Conservation (phyloP, 2,113 vertebrate genomes). For the Phrynocephalus versicolor region DNA sequence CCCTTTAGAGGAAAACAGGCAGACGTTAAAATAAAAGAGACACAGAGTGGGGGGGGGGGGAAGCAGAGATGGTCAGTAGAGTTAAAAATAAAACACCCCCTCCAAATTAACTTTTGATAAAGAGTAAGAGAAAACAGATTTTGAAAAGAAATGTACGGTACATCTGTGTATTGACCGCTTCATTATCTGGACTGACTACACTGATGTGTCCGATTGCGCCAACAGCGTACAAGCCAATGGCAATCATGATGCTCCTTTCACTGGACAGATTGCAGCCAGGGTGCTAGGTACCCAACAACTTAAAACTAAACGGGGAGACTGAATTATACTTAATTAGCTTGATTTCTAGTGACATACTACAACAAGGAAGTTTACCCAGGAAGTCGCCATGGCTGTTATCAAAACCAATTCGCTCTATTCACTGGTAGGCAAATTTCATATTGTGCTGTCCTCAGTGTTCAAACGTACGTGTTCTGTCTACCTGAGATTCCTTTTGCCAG, state of each 20-base stretch:
- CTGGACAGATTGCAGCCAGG: not conserved
- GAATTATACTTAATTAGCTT: not conserved
- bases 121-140: conserved; percentile 28
- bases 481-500: not conserved
- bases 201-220: too few relatives aligned
- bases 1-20: conserved; percentile 83
- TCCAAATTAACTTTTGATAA: conserved; percentile 27
- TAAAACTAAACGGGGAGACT: not conserved
- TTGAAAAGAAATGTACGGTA: conserved; percentile 11
- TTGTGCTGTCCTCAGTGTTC: not conserved
- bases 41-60: too few relatives aligned
- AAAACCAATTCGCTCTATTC: not conserved
- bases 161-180: not conserved
- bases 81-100: conserved; percentile 5
- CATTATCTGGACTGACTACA: too few relatives aligned
- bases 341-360: not conserved
- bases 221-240: not conserved
- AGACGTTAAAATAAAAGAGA: conserved; percentile 74
- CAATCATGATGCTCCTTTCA: not conserved
- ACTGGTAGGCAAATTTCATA: not conserved
- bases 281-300: not conserved
- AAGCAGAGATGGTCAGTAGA: conserved; percentile 51
- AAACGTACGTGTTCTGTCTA: not conserved
- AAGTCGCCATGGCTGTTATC: too few relatives aligned
- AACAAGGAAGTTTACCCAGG: too few relatives aligned